Base-by-base conservation (phyloP, 1,140 invertebrate genomes). In the Ips typographus region DNA sequence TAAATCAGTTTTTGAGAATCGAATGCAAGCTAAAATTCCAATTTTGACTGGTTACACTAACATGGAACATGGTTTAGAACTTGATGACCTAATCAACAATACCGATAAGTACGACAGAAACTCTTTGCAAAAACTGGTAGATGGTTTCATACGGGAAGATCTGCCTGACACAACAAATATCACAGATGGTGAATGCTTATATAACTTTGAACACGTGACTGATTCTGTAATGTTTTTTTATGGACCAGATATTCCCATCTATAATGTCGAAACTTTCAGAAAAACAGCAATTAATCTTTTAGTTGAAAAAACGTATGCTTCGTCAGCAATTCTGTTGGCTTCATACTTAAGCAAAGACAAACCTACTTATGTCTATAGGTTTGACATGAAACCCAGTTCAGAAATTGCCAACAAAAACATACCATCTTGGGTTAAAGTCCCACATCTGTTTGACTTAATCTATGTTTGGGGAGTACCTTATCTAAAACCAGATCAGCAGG, bases 401-500 rank as follows among this genome's bases (percentile, higher is more conserved):
- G 77, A 83, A 40, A 80, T 83, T 2, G 86, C 84, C 5, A 84
- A 84, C 8, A 85, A 85, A 3, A 85, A 87, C 44, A 83, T 92
- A 37, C 88, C 91, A 1, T 83, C 85, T 22, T 92, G 90, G 90
- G 85, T 90, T 0, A 85, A 86, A 44, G 90, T 92, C 0, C 90
- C 91, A 1, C 91, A 93, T 75, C 87, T 91, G 77, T 91, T 88
- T 72, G 91, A 94, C 75, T 81, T 92, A 52, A 88, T 91, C 2
- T 92, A 91, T 71, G 84, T 91, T 1, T 92, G 91, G 85, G 91
- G 91, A 2, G 80, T 92, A 68, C 90, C 91, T 0, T 86, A 89
- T 77, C 85, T 88, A 80, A 82, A 84, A 38, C 79, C 83, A 79
- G 2, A 79, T 79, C 63, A 65, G 73, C 83, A 80, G 72, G 61